These are phyloP conservation scores for Bubo blakistoni DNA, from an alignment of 2,113 vertebrate species.

Conservation along the genomic window DNA sequence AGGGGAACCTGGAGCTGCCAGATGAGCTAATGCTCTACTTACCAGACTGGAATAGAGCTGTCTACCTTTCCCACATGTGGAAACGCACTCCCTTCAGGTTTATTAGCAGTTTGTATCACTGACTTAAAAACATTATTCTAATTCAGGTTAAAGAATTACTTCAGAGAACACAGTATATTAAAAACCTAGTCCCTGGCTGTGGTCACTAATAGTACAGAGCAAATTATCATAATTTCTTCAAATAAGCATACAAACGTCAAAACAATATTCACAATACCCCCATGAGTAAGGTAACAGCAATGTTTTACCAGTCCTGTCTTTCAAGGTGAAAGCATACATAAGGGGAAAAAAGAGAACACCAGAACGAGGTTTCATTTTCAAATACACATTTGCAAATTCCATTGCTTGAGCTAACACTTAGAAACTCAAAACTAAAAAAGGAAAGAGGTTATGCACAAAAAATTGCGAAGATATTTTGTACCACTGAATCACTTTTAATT, in stretches of 20 bases:
- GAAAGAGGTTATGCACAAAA: background rate
- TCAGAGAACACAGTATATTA: background rate
- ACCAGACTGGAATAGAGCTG: background rate
- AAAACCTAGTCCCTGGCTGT: background rate
- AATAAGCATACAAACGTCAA: background rate
- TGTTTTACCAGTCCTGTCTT: background rate
- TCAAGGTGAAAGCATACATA: background rate
- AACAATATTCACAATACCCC: background rate
- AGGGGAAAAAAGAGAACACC: background rate
- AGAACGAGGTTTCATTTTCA: background rate
- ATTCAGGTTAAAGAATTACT: background rate
- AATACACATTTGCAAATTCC: background rate
- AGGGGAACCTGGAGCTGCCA: background rate
- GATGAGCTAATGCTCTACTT: background rate
- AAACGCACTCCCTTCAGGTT: background rate
- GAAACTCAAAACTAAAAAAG: background rate
- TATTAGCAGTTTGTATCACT: background rate
- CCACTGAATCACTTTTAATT: background rate
- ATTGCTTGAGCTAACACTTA: background rate
- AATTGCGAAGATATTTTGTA: background rate
- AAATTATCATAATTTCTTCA: background rate
- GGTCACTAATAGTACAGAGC: background rate
- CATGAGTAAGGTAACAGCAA: background rate
- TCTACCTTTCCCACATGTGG: background rate
- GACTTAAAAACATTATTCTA: background rate